Evolutionary conservation across 2,888 invertebrate species (phyloP).

Genomic region (Nephrotoma appendiculata): DNA sequence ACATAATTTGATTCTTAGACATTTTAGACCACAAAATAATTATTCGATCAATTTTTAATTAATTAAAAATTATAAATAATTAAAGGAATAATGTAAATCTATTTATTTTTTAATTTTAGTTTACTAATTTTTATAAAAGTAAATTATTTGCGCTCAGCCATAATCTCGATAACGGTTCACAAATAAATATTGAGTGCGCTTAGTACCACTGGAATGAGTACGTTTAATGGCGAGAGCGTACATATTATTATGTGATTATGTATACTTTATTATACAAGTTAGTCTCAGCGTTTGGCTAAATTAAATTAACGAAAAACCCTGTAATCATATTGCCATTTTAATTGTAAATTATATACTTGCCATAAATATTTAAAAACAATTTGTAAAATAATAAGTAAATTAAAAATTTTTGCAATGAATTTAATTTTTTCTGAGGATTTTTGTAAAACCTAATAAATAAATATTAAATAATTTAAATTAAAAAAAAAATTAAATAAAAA

Average conservation of each 20-base stretch:
- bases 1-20: not conserved
- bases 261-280: not conserved
- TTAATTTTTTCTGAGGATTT: not conserved
- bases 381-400: not conserved
- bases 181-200: not conserved
- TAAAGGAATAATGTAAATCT: not conserved
- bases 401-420: not conserved
- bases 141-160: not conserved
- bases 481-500: not conserved
- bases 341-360: not conserved
- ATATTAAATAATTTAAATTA: not conserved
- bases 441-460: not conserved
- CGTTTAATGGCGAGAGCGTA: not conserved
- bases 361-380: not conserved
- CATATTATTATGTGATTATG: not conserved
- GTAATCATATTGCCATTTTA: not conserved
- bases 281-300: not conserved
- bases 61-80: not conserved
- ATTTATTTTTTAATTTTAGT: not conserved
- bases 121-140: not conserved
- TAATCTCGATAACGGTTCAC: not conserved
- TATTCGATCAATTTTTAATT: not conserved
- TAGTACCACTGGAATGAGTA: not conserved
- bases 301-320: not conserved
- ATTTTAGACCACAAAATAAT: not conserved